Conservation (phyloP, 2,113 vertebrate genomes). For the Phylloscopus trochilus region DNA sequence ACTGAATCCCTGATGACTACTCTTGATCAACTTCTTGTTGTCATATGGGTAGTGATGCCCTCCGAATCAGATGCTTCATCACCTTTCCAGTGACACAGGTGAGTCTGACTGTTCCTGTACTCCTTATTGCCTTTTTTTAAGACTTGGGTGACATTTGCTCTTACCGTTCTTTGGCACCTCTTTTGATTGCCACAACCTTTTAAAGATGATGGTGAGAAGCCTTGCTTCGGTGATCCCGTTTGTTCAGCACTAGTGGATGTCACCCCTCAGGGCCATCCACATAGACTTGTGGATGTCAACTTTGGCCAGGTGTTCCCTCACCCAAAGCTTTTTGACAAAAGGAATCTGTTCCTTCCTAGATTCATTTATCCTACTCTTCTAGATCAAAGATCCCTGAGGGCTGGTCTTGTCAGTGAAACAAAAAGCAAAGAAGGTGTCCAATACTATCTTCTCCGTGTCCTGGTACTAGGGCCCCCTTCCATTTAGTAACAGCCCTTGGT, state of each 20-base stretch:
- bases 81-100: background rate
- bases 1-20: background rate
- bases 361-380: background rate
- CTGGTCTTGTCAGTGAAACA: background rate
- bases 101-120: background rate
- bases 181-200: background rate
- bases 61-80: background rate
- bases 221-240: background rate
- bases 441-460: background rate
- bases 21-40: accelerated
- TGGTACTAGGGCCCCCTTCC: background rate
- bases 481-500: background rate
- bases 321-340: background rate
- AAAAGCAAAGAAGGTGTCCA: background rate
- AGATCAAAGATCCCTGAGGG: background rate
- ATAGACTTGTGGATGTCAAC: background rate
- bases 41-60: background rate
- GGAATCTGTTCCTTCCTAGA: background rate
- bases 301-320: background rate
- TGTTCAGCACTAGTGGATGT: too few relatives aligned
- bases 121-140: background rate
- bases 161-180: background rate
- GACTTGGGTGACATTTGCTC: background rate
- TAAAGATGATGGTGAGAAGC: background rate
- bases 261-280: too few relatives aligned